Evolutionary conservation across 2,797 vertebrate genomes (phyloP).

Genomic region (Taeniopygia guttata): DNA sequence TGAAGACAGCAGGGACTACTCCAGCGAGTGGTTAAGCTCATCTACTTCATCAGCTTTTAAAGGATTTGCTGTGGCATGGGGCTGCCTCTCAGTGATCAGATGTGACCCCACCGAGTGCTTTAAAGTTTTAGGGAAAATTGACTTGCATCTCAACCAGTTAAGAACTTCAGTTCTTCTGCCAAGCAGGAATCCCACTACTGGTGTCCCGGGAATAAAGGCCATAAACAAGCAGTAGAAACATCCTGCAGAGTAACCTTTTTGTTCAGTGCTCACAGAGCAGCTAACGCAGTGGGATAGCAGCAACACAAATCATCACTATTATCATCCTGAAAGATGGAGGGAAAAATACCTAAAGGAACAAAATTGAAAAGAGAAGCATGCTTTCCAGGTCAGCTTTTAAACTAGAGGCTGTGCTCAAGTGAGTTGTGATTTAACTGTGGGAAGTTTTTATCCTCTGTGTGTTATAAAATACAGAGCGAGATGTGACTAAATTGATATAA

Average conservation of each 20-base stretch:
- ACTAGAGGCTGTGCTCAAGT: background rate
- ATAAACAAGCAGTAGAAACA: constrained; percentile 21
- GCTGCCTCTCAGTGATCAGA: background rate
- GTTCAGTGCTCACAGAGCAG: background rate
- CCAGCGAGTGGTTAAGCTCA: background rate
- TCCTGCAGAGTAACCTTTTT: constrained; percentile 25
- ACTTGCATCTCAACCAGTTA: background rate
- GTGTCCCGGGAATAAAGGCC: background rate
- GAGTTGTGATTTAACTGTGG: background rate
- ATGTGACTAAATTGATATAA: background rate
- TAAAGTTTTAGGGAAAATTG: constrained; percentile 1
- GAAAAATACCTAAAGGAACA: constrained; percentile 14
- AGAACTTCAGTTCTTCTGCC: background rate
- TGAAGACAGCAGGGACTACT: background rate
- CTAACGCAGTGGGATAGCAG: background rate
- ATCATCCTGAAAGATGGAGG: constrained; percentile 8
- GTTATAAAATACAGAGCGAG: constrained; percentile 7
- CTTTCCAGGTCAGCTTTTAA: constrained; percentile 25
- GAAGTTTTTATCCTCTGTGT: background rate
- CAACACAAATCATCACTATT: constrained; percentile 41
- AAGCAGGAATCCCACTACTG: background rate
- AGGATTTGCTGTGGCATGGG: background rate
- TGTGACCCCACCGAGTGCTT: background rate
- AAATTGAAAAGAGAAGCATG: background rate
- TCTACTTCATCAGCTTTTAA: background rate